Evolutionary conservation across 2,113 vertebrate species (phyloP).

Genomic region (Cyanoderma ruficeps): DNA sequence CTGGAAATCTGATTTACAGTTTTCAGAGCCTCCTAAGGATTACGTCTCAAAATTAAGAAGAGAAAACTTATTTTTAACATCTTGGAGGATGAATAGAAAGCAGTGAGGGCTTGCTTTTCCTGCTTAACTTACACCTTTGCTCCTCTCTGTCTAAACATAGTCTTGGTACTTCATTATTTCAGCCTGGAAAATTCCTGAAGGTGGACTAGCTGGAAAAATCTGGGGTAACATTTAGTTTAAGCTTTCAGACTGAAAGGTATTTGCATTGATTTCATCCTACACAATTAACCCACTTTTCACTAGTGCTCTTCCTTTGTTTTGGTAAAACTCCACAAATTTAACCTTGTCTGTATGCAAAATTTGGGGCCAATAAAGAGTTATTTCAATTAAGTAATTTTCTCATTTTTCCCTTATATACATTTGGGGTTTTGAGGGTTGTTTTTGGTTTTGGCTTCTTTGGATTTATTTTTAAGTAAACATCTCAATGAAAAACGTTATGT

Average conservation of each 20-base stretch:
- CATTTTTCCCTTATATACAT: not conserved
- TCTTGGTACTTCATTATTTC: not conserved
- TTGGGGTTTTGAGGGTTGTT: not conserved
- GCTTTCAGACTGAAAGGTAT: not conserved
- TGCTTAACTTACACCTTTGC: constrained; percentile 21
- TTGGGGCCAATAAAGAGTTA: not conserved
- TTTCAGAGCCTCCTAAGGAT: not conserved
- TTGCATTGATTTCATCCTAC: not conserved
- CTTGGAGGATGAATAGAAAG: constrained; percentile 20
- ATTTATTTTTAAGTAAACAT: not conserved
- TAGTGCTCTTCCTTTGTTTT: not conserved
- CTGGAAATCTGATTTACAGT: not conserved
- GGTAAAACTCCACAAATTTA: not conserved
- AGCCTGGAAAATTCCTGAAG: constrained; percentile 39
- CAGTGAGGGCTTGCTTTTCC: not conserved
- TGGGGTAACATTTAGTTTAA: not conserved
- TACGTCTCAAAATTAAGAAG: constrained; percentile 2
- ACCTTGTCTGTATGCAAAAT: not conserved
- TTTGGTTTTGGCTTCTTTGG: not conserved
- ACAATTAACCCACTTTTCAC: not conserved
- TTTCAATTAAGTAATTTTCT: not conserved
- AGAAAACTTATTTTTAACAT: constrained; percentile 35
- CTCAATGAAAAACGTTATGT: fast-evolving
- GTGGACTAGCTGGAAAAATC: constrained; percentile 15
- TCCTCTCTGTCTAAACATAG: constrained; percentile 34